These are phyloP conservation scores for Pangasius mekongensis DNA, from an alignment of 2,797 vertebrate species.

Conservation along the genomic window DNA sequence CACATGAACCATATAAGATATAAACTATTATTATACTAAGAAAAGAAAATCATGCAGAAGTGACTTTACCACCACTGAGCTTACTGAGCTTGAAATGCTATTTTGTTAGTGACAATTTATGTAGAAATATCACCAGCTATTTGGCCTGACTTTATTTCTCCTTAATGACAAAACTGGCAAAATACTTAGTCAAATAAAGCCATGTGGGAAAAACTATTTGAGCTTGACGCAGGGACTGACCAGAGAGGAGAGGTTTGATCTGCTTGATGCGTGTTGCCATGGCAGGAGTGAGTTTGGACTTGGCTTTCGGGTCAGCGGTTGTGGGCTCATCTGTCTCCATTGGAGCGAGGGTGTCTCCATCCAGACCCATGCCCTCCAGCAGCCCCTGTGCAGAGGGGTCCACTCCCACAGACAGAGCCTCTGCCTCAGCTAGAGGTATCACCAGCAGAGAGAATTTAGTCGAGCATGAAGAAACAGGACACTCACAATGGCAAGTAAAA, in stretches of 20 bases:
- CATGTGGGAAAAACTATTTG: not conserved
- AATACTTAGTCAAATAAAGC: not conserved
- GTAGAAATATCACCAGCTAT: not conserved
- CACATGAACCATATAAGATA: not conserved
- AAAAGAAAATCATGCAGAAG: not conserved
- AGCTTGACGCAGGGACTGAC: constrained; percentile 67
- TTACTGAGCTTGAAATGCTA: not conserved
- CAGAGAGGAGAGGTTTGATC: constrained; percentile 93
- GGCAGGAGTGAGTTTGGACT: constrained; percentile 94
- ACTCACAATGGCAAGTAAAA: not conserved
- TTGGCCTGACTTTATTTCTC: not conserved
- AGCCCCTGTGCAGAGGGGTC: constrained; percentile 88
- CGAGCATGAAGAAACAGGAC: not conserved
- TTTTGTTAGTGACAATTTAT: not conserved
- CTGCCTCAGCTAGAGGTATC: constrained; percentile 74
- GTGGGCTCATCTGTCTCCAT: constrained; percentile 97
- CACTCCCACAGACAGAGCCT: constrained; percentile 72
- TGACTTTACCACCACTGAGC: not conserved
- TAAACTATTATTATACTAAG: not conserved
- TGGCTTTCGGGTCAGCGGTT: constrained; percentile 85
- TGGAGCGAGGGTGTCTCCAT: constrained; percentile 89
- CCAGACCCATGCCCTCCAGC: constrained; percentile 92
- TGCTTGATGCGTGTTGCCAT: constrained; percentile 99
- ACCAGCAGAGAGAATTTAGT: constrained; percentile 22
- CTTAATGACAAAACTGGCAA: not conserved